Evolutionary conservation across 2,113 vertebrate species (phyloP), one percentile per base, ranked within the genome.

Genomic region (Malaclemys terrapin): DNA sequence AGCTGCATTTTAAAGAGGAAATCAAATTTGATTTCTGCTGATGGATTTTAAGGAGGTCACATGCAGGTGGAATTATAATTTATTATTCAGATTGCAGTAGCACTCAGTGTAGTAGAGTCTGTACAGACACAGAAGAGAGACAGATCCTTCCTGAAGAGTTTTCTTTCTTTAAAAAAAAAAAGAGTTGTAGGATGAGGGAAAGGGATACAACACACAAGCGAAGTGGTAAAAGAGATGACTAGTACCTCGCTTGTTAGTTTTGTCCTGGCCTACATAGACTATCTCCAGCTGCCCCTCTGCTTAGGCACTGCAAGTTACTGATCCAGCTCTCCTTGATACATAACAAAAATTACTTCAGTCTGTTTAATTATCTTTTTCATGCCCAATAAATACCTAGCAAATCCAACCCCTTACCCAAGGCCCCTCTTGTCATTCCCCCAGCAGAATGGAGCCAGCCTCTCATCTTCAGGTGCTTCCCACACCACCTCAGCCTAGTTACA

Each of bases 401-500:
- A 94, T 38, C 85, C 42, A 4, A 5, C 22, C 24, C 12, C 42
- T 27, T 76, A 25, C 11, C 9, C 3, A 42, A 75, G 38, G 69
- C 10, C 38, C 69, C 82, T 50, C 25, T 7, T 69, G 82, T 42
- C 6, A 0, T 54, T 80, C 50, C 89, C 83, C 0, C 0, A 53
- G 83, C 27, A 0, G 85, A 20, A 65, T 79, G 80, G 92, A 57
- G 80, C 91, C 0, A 0, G 25, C 29, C 87, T 84, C 89, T 81
- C 4, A 42, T 45, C 87, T 82, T 95, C 56, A 84, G 65, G 90
- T 95, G 96, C 89, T 97, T 94, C 95, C 90, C 89, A 85, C 93
- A 94, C 93, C 96, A 95, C 89, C 83, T 96, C 94, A 49, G 82
- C 65, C 90, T 65, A 89, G 89, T 97, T 97, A 87, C 90, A 96